Conservation (phyloP, 2,888 invertebrate species). For the Synergus itoensis region DNA sequence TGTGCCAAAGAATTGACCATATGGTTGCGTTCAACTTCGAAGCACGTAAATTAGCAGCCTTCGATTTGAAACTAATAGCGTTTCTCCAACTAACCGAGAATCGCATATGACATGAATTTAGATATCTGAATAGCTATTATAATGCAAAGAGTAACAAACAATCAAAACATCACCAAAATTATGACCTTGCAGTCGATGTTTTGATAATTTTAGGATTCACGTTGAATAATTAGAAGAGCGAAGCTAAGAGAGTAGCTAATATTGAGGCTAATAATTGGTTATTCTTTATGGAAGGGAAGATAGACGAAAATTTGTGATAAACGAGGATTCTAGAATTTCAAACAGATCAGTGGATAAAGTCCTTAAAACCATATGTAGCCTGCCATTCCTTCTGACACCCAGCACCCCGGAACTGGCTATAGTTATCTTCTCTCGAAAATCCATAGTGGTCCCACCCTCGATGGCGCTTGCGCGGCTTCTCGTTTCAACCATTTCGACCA, state of each 20-base stretch:
- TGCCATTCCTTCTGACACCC: slow-evolving; percentile 62
- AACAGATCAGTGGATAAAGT: slow-evolving; percentile 42
- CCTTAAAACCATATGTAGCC: slow-evolving; percentile 44
- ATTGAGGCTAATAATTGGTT: neutral
- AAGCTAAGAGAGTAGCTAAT: too few species aligned
- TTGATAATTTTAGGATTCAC: neutral
- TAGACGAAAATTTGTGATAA: neutral
- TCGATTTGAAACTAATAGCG: slow-evolving; percentile 41
- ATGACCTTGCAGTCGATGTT: too few species aligned
- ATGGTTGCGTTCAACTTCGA: slow-evolving; percentile 32
- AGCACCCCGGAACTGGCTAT: slow-evolving; percentile 73
- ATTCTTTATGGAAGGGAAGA: slow-evolving; percentile 20
- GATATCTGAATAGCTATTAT: neutral
- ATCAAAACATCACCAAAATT: too few species aligned
- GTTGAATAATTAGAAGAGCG: neutral
- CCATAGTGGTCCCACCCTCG: slow-evolving; percentile 76
- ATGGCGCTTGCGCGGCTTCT: slow-evolving; percentile 71
- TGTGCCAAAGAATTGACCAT: slow-evolving; percentile 42
- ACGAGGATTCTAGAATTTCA: slow-evolving; percentile 25
- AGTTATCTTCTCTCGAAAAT: slow-evolving; percentile 75
- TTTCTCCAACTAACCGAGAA: slow-evolving; percentile 34
- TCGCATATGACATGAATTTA: slow-evolving; percentile 11
- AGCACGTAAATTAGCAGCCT: slow-evolving; percentile 26
- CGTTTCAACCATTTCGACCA: slow-evolving; percentile 52
- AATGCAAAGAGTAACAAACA: too few species aligned